Base-by-base conservation (phyloP, 2,113 vertebrate genomes). In the Psettodes erumei region DNA sequence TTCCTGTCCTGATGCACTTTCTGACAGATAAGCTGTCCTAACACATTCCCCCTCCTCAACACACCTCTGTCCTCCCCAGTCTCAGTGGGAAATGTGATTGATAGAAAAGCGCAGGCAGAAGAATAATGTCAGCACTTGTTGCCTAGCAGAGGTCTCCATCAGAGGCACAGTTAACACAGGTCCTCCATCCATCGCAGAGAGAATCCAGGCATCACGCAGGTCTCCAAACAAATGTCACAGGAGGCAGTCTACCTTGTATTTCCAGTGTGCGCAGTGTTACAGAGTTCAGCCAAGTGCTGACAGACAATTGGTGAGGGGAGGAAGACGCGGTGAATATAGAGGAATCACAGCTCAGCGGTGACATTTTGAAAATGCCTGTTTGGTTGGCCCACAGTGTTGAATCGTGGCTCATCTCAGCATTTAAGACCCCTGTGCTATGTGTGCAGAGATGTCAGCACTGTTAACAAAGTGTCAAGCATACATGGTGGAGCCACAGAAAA, bases 141-240 rank as follows among this genome's bases (percentile, higher is more conserved):
- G 87, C 85, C 69, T 71, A 47, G 65, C 69, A 38, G 85, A 88
- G 79, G 88, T 85, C 81, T 91, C 78, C 82, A 74, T 89, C 80
- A 70, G 81, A 23, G 63, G 51, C 56, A 56, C 60, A 35, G 79
- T 82, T 77, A 84, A 86, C 67, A 71, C 75, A 33, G 79, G 60
- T 75, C 75, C 80, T 81, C 59, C 75, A 87, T 86, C 84, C 76
- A 69, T 50, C 7, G 63, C 9, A 6, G 63, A 47, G 23, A 77
- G 59, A 75, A 79, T 50, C 66, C 62, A 71, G 87, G 86, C 83
- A 77, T 88, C 77, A 77, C 78, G 56, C 56, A 74, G 81, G 84
- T 68, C 85, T 81, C 81, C 86, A 84, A 91, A 89, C 81, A 89
- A 89, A 91, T 90, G 88, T 81, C 86, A 89, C 55, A 18, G 23